Evolutionary conservation across 2,113 vertebrate genomes (phyloP), one percentile per base, ranked within the genome.

Genomic region (Eptesicus fuscus): DNA sequence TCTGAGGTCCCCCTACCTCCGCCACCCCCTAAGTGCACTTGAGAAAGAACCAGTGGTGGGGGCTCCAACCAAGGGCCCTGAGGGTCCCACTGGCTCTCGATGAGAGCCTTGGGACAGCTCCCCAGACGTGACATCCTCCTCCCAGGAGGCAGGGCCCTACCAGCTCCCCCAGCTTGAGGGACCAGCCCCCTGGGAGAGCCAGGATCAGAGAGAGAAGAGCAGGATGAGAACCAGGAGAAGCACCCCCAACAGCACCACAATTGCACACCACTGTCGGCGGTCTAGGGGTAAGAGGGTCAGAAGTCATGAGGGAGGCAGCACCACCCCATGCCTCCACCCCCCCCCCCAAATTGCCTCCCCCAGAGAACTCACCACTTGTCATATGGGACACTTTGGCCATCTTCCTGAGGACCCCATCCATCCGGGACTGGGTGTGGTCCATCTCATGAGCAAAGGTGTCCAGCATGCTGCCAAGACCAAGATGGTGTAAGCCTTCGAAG

Each of bases 351-450:
- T 2, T 3, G 12, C 51, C 25, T n/a, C 4, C 59, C 9, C 32
- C 5, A 28, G 11, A 13, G 18, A 2, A 98, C 98, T 98, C 80
- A 99, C 98, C 99, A 94, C 97, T 99, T 20, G 98, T 98, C 98
- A 99, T 98, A 95, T 99, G 99, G 23, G 98, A 99, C 30, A 99
- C 98, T 90, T 99, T 99, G 97, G 99, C 98, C 96, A 99, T 97
- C 96, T 99, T 99, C 97, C 99, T 98, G 28, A 99, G 97, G 69
- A 99, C 98, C 0, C 98, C 98, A 83, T 99, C 98, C 98, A 99
- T 98, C 67, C 96, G 98, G 32, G 98, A 99, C 40, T 98, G 98
- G 5, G 98, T 99, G 95, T 98, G 98, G 65, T 99, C 98, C 98
- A 99, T 98, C 96, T 99, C 98, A 0, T 99, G 98, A 70, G 97